Evolutionary conservation across 2,113 vertebrate species (phyloP), one percentile per base, ranked within the genome.

Genomic region (Acrocephalus arundinaceus): DNA sequence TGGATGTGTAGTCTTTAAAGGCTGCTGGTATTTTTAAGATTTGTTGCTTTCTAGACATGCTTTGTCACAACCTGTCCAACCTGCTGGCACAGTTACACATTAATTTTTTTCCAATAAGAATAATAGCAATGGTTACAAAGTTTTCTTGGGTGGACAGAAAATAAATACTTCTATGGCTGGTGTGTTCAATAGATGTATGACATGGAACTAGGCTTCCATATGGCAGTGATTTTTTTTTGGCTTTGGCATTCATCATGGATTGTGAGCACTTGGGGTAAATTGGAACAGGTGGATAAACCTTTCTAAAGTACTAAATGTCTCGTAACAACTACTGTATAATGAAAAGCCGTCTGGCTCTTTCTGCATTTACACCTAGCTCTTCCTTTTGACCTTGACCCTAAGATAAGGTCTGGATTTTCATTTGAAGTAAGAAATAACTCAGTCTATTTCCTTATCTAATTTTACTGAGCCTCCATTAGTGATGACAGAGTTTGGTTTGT

Each of bases 301-400:
- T 96, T 85, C 87, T 86, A 49, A 95, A 94, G 94, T 90, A 51
- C 57, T 89, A 23, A 55, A 68, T 80, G 92, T 94, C 85, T 85
- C 20, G 3, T 91, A 91, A 81, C 73, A 94, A 87, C 85, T 87
- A 85, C 70, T 89, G 63, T 55, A 46, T 85, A 87, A 94, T 94
- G 86, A 82, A 89, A 96, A 81, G 84, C 75, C n/a, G 33, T 94
- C 96, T 95, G 89, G 37, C 87, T 94, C 75, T 85, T 82, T 70
- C 72, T 87, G 51, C 58, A 17, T 51, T 87, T 72, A 73, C 48
- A 84, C 83, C 63, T 88, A 67, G 8, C 67, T 62, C 76, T 87
- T 95, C 81, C 86, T 92, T 89, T 94, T 97, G 88, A 96, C 97
- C 96, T 97, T 96, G 94, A 94, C 86, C 88, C 88, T 94, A 91